Conservation (phyloP, 1,140 invertebrate species). For the Megalopta genalis region DNA sequence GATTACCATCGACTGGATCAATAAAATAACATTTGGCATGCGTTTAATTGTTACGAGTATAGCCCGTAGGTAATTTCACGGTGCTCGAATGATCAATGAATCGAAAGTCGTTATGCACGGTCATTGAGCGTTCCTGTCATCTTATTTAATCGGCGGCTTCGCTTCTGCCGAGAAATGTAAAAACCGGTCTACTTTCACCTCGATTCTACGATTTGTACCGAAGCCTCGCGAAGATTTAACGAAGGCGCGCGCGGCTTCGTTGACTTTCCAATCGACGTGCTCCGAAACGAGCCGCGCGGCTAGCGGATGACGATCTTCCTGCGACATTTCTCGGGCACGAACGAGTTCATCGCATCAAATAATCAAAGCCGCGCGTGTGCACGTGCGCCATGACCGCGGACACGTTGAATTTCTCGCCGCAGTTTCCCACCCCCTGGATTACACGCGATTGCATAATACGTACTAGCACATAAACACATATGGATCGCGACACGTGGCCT, state of each 20-base stretch:
- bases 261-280: background rate
- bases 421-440: conserved; percentile 9
- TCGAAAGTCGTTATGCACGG: no score
- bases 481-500: background rate
- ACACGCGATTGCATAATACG: conserved; percentile 32
- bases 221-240: background rate
- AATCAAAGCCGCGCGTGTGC: conserved; percentile 17
- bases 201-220: background rate
- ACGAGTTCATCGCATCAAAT: background rate
- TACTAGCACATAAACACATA: background rate
- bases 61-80: no score
- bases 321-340: no score
- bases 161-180: background rate
- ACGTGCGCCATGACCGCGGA: conserved; percentile 12
- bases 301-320: no score
- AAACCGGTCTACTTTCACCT: conserved; percentile 15
- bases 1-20: no score
- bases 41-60: no score
- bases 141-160: no score
- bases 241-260: background rate
- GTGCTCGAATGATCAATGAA: no score
- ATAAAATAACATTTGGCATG: no score
- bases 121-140: no score
- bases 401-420: conserved; percentile 21
- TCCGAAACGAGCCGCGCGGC: no score